Conservation (phyloP, 92 coral and sea anemone genomes). For the Epizoanthus rinbou region DNA sequence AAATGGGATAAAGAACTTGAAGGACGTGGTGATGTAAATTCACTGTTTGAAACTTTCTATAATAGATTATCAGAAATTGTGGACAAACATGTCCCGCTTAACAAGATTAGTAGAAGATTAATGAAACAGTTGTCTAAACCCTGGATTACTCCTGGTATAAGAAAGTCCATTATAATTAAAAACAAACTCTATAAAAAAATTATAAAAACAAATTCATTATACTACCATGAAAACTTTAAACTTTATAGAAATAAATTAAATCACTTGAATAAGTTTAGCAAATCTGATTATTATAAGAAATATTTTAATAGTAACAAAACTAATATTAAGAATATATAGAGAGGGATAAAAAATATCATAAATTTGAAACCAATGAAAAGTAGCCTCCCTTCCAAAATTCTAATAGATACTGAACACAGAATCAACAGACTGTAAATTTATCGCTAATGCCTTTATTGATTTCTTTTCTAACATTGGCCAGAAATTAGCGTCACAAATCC, state of each 20-base stretch:
- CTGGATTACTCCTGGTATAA: constrained; percentile 33
- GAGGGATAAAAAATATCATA: constrained; percentile 44
- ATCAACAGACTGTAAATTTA: constrained; percentile 43
- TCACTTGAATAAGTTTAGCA: constrained; percentile 33
- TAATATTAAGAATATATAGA: constrained; percentile 52
- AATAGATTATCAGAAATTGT: constrained; percentile 37
- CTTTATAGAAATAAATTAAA: constrained; percentile 46
- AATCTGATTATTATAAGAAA: constrained; percentile 41
- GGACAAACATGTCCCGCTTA: constrained; percentile 47
- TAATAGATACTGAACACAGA: constrained; percentile 47
- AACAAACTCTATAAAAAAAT: constrained; percentile 41
- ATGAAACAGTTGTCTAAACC: constrained; percentile 7
- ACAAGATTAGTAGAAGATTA: constrained; percentile 32
- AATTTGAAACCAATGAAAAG: constrained; percentile 37
- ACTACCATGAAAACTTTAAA: constrained; percentile 42
- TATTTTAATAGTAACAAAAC: constrained; percentile 36
- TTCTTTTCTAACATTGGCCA: constrained; percentile 44
- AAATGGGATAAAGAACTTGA: constrained; percentile 30
- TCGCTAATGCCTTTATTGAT: constrained; percentile 51
- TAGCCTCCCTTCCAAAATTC: constrained; percentile 48
- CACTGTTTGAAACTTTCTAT: neutral
- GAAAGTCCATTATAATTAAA: constrained; percentile 37
- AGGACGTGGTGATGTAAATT: constrained; percentile 7
- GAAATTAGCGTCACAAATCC: constrained; percentile 24
- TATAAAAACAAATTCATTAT: constrained; percentile 39